Percentiles rank a stretch among this genome's conserved stretches.
These are phyloP conservation scores for Caenorhabditis briggsae DNA, from an alignment of 1,140 invertebrate genomes.

Conservation along the genomic window DNA sequence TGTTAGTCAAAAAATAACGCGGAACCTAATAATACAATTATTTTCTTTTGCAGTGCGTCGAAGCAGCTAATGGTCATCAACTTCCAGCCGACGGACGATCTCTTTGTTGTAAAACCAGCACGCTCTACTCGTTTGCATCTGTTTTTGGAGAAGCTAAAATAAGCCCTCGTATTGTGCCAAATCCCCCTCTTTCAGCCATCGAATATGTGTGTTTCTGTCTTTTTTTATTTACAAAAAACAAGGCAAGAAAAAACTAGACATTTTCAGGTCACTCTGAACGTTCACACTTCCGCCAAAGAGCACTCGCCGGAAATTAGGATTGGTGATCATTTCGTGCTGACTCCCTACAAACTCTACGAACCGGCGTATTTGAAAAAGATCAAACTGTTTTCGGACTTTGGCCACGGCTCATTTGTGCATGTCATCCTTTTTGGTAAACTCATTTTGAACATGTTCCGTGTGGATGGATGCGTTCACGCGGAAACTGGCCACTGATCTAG, in stretches of 20 bases:
- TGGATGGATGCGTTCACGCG: conserved; percentile 14
- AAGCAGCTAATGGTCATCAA: conserved; percentile 68
- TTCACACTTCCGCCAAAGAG: conserved; percentile 67
- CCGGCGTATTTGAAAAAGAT: conserved; percentile 64
- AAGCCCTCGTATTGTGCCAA: conserved; percentile 65
- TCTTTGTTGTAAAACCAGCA: conserved; percentile 68
- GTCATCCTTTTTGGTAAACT: conserved; percentile 65
- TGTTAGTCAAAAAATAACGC: no score
- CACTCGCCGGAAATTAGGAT: conserved; percentile 68
- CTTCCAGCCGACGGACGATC: conserved; percentile 64
- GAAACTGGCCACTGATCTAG: background rate
- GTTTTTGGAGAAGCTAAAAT: conserved; percentile 65
- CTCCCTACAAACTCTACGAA: conserved; percentile 65
- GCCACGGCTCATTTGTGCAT: conserved; percentile 65
- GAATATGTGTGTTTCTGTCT: conserved; percentile 62
- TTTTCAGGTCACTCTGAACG: conserved; percentile 67
- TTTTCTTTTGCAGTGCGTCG: conserved; percentile 57
- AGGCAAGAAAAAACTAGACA: background rate
- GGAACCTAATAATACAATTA: no score
- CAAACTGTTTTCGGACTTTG: conserved; percentile 60
- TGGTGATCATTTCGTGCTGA: conserved; percentile 66
- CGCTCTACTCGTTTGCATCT: conserved; percentile 67
- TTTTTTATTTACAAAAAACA: background rate
- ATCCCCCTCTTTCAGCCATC: conserved; percentile 66
- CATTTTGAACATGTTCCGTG: conserved; percentile 31